phyloP scores from a whole-genome alignment of 2,888 invertebrate species.

The Cephus rjabovi region DNA sequence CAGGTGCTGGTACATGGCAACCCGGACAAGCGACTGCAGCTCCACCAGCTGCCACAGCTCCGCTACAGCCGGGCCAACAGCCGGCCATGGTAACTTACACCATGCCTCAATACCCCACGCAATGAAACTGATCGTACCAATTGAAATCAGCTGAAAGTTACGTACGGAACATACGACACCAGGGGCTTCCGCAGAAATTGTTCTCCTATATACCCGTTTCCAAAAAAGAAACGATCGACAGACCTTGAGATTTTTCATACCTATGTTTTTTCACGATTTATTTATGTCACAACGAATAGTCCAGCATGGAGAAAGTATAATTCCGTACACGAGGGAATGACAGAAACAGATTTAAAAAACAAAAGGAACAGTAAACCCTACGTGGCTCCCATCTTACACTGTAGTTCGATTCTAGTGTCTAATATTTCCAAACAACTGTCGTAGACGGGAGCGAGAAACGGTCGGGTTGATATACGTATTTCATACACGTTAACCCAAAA shows the following conservation, averaged over 20 bases:
- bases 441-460: neutral
- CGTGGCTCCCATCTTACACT: neutral
- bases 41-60: conserved; percentile 60
- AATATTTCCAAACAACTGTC: neutral
- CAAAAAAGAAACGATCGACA: neutral
- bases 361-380: neutral
- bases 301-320: neutral
- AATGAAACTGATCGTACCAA: conserved; percentile 72
- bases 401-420: neutral
- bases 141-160: conserved; percentile 36
- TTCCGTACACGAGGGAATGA: neutral
- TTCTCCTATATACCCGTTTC: conserved; percentile 47
- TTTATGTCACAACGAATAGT: neutral
- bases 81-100: conserved; percentile 69
- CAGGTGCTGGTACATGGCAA: conserved; percentile 65
- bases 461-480: neutral
- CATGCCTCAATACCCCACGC: conserved; percentile 88
- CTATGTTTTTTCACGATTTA: neutral
- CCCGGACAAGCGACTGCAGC: conserved; percentile 67
- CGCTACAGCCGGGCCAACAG: conserved; percentile 62
- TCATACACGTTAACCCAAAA: neutral
- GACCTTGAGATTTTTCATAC: neutral
- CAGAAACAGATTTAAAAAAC: neutral
- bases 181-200: conserved; percentile 48
- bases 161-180: conserved; percentile 32